Percentiles rank a stretch among this genome's conserved stretches.
Conservation (phyloP, 2,888 invertebrate genomes). For the Carabus problematicus region DNA sequence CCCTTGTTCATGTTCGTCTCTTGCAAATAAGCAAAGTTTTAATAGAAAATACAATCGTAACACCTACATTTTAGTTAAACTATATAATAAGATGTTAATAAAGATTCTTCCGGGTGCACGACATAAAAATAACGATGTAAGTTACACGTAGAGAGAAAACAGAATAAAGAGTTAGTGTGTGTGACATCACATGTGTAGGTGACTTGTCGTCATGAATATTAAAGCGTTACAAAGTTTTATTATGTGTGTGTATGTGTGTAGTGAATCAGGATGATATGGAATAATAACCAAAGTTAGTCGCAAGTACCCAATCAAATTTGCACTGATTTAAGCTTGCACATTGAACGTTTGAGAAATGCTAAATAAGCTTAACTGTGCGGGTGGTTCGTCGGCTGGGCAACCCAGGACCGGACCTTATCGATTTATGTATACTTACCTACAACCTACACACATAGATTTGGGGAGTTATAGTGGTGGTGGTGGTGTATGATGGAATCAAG, state of each 20-base stretch:
- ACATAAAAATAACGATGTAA: no score
- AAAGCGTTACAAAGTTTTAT: conserved; percentile 17
- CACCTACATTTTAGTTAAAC: no score
- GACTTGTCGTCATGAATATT: conserved; percentile 18
- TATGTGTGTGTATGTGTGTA: conserved; percentile 5
- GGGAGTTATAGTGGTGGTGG: background rate
- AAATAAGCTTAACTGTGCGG: conserved; percentile 38
- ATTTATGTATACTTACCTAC: conserved; percentile 33
- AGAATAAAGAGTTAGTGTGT: no score
- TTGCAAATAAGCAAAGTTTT: no score
- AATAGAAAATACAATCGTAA: no score
- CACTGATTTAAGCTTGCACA: conserved; percentile 36
- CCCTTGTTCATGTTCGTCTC: no score
- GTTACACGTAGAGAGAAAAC: no score
- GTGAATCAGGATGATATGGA: conserved; percentile 10
- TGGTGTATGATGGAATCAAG: conserved; percentile 3
- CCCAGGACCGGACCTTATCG: conserved; percentile 20
- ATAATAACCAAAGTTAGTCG: conserved; percentile 34
- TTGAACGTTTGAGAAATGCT: conserved; percentile 41
- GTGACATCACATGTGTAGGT: no score
- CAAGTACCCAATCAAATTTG: conserved; percentile 38
- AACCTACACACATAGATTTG: no score
- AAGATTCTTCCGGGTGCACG: no score
- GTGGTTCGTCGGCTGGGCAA: conserved; percentile 1
- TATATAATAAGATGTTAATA: no score